A percentile compares a stretch with the other conserved stretches of the same genome.
These are phyloP conservation scores for Ligdia adustata DNA, from an alignment of 2,888 invertebrate genomes.

Conservation along the genomic window DNA sequence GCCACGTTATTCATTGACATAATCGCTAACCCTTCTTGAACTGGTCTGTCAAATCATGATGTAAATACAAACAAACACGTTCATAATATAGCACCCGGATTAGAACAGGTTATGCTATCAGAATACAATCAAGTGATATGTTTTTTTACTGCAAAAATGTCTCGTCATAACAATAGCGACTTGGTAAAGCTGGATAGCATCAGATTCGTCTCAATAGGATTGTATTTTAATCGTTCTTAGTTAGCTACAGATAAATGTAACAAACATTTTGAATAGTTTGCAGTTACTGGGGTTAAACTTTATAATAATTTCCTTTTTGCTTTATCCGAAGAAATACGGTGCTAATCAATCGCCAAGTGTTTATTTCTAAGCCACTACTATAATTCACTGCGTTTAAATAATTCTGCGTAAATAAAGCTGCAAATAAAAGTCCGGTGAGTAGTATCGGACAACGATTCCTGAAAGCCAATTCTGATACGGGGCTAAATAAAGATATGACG, in stretches of 20 bases:
- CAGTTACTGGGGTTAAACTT: neutral
- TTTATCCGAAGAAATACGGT: constrained; percentile 2
- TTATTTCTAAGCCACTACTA: constrained; percentile 31
- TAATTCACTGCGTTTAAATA: constrained; percentile 36
- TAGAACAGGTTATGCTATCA: constrained; percentile 19
- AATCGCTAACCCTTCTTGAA: constrained; percentile 26
- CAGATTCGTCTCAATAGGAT: neutral
- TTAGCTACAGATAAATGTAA: neutral
- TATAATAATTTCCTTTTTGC: neutral
- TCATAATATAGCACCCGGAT: constrained; percentile 18
- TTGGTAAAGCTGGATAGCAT: constrained; percentile 17
- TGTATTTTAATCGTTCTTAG: neutral
- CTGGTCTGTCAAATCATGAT: neutral
- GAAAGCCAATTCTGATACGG: constrained; percentile 49
- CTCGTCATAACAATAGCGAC: constrained; percentile 19
- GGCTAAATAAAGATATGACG: constrained; percentile 56
- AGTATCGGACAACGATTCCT: constrained; percentile 54
- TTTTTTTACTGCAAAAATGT: constrained; percentile 17
- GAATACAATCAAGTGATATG: constrained; percentile 11
- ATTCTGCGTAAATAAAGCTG: constrained; percentile 40
- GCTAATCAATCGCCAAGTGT: constrained; percentile 25
- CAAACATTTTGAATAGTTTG: neutral
- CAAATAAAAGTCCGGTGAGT: constrained; percentile 41
- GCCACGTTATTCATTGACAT: constrained; percentile 33
- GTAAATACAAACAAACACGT: constrained; percentile 14